phyloP scores from a whole-genome alignment of 2,888 invertebrate genomes.

The Melikaiella ostensackeni region DNA sequence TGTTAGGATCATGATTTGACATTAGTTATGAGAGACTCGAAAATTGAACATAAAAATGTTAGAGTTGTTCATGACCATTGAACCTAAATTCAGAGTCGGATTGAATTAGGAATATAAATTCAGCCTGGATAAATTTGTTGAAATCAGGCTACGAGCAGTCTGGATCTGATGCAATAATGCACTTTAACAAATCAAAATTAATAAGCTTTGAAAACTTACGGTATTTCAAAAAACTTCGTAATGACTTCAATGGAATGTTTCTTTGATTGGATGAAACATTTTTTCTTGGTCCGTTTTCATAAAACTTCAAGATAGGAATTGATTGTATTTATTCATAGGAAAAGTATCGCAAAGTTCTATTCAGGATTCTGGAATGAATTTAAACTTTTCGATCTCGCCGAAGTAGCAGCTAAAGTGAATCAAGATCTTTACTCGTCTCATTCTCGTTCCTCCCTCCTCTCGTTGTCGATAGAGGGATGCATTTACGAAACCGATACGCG shows the following conservation, averaged over 20 bases:
- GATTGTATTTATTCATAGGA: neutral
- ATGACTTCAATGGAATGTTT: neutral
- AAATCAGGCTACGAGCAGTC: too few species aligned
- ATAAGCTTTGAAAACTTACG: too few species aligned
- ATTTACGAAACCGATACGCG: neutral
- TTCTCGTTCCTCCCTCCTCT: neutral
- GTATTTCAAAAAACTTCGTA: neutral
- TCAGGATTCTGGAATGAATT: neutral
- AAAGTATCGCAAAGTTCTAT: conserved; percentile 1
- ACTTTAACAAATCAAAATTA: too few species aligned
- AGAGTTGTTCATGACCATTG: too few species aligned
- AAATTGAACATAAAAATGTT: too few species aligned
- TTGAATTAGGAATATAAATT: too few species aligned
- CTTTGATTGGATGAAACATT: neutral
- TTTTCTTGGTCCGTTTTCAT: neutral
- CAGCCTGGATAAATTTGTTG: too few species aligned
- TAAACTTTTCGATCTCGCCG: neutral
- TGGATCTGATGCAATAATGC: too few species aligned
- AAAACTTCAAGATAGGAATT: neutral
- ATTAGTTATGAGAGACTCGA: too few species aligned
- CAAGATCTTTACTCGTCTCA: neutral
- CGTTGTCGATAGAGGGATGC: neutral
- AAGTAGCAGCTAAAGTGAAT: neutral
- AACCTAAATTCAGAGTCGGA: too few species aligned
- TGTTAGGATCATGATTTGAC: too few species aligned